These are phyloP conservation scores for Mesocentrotus franciscanus DNA, from an alignment of 53 echinoderm and acorn worm genomes.

Conservation along the genomic window DNA sequence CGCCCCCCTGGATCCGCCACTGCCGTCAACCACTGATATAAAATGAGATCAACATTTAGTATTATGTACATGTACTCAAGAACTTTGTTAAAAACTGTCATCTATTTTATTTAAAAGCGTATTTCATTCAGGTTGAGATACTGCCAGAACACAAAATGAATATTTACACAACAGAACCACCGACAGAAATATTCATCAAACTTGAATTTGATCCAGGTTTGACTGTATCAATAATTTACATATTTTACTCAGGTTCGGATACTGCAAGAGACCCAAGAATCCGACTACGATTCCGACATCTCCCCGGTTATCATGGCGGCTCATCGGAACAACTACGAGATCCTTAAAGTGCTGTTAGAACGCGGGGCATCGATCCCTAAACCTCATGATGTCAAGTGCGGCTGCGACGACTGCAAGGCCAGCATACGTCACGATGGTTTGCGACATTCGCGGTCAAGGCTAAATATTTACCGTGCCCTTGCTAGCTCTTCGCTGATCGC, in stretches of 20 bases:
- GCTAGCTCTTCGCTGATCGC: conserved; percentile 94
- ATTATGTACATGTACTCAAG: too few species aligned
- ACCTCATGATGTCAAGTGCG: conserved; percentile 97
- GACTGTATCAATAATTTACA: background rate
- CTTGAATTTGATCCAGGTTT: too few species aligned
- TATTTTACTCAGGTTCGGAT: conserved; percentile 77
- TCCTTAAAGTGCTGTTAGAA: conserved; percentile 90
- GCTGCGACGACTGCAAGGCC: conserved; percentile 95
- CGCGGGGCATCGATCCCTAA: conserved; percentile 97
- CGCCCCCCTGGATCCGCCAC: too few species aligned
- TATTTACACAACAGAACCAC: too few species aligned
- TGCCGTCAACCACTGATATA: too few species aligned
- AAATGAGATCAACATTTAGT: too few species aligned
- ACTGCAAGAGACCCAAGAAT: conserved; percentile 87
- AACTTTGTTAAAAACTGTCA: too few species aligned
- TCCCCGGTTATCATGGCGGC: conserved; percentile 95
- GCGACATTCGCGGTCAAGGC: conserved; percentile 91
- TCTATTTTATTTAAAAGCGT: too few species aligned
- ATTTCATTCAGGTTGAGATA: too few species aligned
- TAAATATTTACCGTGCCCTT: conserved; percentile 95
- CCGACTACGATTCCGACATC: conserved; percentile 95
- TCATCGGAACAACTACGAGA: conserved; percentile 99
- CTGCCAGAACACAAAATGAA: too few species aligned
- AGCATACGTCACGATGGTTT: conserved; percentile 96
- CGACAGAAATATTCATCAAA: too few species aligned